A percentile compares a stretch with the other conserved stretches of the same genome.
Evolutionary conservation across 1,140 invertebrate genomes (phyloP).

Genomic region (Zaprionus vittiger): DNA sequence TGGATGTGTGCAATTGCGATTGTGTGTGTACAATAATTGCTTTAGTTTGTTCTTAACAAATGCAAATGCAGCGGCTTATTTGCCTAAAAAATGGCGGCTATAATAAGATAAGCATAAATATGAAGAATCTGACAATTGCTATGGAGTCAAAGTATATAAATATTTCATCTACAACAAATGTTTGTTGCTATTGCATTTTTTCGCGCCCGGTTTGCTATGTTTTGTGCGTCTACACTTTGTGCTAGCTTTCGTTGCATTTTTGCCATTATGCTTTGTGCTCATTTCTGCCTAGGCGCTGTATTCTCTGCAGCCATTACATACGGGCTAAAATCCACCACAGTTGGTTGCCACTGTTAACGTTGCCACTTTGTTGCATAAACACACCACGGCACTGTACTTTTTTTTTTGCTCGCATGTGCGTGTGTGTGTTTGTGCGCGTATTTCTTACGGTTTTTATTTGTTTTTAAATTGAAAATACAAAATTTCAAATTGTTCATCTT

Average conservation of each 20-base stretch:
- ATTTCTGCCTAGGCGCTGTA: constrained; percentile 56
- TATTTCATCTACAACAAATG: not conserved
- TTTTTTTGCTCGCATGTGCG: constrained; percentile 48
- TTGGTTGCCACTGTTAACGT: constrained; percentile 33
- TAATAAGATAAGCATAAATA: constrained; percentile 36
- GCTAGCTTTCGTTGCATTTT: constrained; percentile 42
- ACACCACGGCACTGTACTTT: constrained; percentile 80
- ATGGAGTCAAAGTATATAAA: not conserved
- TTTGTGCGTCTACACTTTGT: constrained; percentile 43
- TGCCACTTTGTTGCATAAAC: constrained; percentile 59
- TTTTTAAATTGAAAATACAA: constrained; percentile 58
- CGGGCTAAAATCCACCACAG: constrained; percentile 56
- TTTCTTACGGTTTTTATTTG: constrained; percentile 47
- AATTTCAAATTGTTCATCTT: constrained; percentile 15
- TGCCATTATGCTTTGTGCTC: constrained; percentile 47
- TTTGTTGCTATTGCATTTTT: constrained; percentile 34
- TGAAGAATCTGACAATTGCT: not conserved
- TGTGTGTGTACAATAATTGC: constrained; percentile 5
- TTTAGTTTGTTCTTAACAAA: constrained; percentile 13
- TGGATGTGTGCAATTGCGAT: not conserved
- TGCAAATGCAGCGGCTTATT: constrained; percentile 31
- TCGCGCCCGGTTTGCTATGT: constrained; percentile 54
- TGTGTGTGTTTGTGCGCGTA: constrained; percentile 53
- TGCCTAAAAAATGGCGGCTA: constrained; percentile 41
- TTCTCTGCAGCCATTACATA: constrained; percentile 52